Base-by-base conservation (phyloP, 2,888 invertebrate species). In the Andrena hattorfiana region DNA sequence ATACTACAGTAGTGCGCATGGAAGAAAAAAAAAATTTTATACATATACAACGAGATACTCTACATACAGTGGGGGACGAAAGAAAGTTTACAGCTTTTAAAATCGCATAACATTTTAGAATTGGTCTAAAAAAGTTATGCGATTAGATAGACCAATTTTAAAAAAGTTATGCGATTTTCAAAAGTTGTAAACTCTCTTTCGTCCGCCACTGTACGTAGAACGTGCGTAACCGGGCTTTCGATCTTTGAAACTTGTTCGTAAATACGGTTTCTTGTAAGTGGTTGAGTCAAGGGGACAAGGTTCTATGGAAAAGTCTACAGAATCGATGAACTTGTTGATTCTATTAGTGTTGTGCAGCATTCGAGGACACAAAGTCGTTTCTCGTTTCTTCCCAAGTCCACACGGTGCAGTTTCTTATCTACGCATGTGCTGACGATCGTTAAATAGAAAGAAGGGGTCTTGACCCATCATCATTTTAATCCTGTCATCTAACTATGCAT, bases 381-480 rank as follows among this genome's bases (percentile, higher is more conserved):
- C 16, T 13, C 42, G 42, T 16, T 42, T 59, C 63, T 48, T 69
- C 48, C 42, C 54, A 69, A 72, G 64, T 79, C 51, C 60, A 51
- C 13, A 35, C 35, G 35, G 2, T 42, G 59, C 68, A 73, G 60
- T 66, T 70, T 70, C 35, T 78, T 81, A 74, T 85, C 70, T 78
- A 10, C 32, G 26, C 13, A n/a, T 8, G 42, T 63, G 5, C 42
- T 20, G 62, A 26, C 54, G 26, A 6, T 72, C n/a, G 68, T 42
- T 83, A 62, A 77, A 74, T 77, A 70, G 60, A 66, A 81, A 42
- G 16, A 16, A 42, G 13, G 16, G 16, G n/a, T 67, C 72, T 80
- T 85, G 81, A 85, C 72, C 77, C 70, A 35, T 70, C 77, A 72
- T 32, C 54, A 64, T 68, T 69, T 71, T 60, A 51, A 77, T 75